phyloP scores from a whole-genome alignment of 1,140 invertebrate species.

The Palaemon carinicauda region DNA sequence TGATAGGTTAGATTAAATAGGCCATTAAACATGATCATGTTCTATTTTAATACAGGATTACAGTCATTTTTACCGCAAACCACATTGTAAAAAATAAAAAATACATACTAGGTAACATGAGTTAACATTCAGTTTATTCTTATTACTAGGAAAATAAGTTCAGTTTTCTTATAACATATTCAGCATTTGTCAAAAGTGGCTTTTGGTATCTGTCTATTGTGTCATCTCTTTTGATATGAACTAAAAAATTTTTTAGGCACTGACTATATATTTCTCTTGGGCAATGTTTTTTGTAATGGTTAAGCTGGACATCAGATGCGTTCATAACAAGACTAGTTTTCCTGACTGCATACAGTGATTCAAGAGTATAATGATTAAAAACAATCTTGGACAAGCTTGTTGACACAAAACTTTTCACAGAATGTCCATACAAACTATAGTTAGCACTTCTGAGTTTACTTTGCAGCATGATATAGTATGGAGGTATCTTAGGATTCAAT shows the following conservation, averaged over 20 bases:
- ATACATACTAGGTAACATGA: no score
- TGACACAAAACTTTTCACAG: constrained; percentile 94
- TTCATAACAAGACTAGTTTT: constrained; percentile 83
- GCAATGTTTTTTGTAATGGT: constrained; percentile 77
- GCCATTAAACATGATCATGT: no score
- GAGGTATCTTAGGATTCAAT: constrained; percentile 80
- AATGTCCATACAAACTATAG: constrained; percentile 91
- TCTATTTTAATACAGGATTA: no score
- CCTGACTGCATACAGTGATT: constrained; percentile 71
- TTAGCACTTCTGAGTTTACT: constrained; percentile 90
- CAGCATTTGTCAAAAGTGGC: constrained; percentile 30
- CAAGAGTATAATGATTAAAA: constrained; percentile 91
- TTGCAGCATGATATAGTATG: constrained; percentile 94
- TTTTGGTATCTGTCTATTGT: constrained; percentile 49
- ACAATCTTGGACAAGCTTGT: constrained; percentile 85
- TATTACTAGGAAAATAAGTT: not conserved
- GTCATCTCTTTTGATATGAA: constrained; percentile 37
- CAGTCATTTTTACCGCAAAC: no score
- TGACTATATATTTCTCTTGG: constrained; percentile 52
- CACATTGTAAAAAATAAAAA: no score
- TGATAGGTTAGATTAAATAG: no score
- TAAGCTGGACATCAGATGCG: constrained; percentile 83
- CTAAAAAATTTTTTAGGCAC: constrained; percentile 50
- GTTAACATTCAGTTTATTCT: not conserved
- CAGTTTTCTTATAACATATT: not conserved